Percentiles rank a stretch among this genome's conserved stretches.
phyloP scores from a whole-genome alignment of 2,888 invertebrate genomes.

The Ctenicera cuprea region DNA sequence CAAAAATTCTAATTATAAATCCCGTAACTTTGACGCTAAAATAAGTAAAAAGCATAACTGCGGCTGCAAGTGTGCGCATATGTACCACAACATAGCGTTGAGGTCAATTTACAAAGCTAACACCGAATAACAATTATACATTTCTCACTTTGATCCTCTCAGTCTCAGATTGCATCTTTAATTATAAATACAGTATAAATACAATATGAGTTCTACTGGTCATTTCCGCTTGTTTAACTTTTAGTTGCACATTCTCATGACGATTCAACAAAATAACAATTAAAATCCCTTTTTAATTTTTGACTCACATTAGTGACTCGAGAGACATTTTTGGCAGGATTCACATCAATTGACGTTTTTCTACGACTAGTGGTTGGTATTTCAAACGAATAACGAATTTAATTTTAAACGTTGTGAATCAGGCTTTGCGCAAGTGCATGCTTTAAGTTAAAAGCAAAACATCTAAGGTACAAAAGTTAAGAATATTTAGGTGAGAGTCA shows the following conservation, averaged over 20 bases:
- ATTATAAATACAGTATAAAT: neutral
- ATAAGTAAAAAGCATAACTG: constrained; percentile 15
- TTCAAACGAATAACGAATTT: constrained; percentile 28
- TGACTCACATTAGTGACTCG: neutral
- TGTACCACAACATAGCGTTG: neutral
- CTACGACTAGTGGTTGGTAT: constrained; percentile 9
- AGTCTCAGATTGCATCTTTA: neutral
- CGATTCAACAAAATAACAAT: neutral
- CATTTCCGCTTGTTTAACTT: neutral
- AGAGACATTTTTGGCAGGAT: constrained; percentile 1
- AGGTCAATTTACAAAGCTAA: constrained; percentile 24
- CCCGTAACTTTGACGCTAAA: constrained; percentile 8
- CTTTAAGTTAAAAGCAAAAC: constrained; percentile 40
- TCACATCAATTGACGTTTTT: constrained; percentile 1
- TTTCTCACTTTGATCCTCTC: constrained; percentile 4
- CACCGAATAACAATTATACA: constrained; percentile 1
- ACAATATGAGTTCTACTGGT: neutral
- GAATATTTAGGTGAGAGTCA: constrained; percentile 29
- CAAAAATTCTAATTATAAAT: constrained; percentile 27
- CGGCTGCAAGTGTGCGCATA: neutral
- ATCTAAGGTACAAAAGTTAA: constrained; percentile 37
- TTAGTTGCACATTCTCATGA: neutral
- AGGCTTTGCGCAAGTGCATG: constrained; percentile 53
- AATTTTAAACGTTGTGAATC: constrained; percentile 55
- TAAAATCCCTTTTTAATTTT: neutral